Percentiles rank a stretch among this genome's conserved stretches.
Evolutionary conservation across 2,888 invertebrate genomes (phyloP).

Genomic region (Unio delphinus): DNA sequence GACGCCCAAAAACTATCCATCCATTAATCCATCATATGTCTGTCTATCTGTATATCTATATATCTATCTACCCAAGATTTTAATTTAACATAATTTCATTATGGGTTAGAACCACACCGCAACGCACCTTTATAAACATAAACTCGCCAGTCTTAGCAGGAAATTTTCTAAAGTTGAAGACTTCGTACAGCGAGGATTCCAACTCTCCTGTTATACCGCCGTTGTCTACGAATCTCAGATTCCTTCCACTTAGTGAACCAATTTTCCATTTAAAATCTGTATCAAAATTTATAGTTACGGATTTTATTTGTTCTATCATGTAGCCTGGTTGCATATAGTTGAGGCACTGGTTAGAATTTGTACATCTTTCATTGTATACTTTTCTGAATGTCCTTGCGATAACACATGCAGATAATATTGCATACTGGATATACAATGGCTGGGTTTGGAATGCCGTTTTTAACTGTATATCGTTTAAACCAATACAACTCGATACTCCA

Average conservation of each 20-base stretch:
- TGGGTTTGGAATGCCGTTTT: constrained; percentile 5
- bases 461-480: background rate
- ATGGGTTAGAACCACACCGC: background rate
- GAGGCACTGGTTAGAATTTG: background rate
- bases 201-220: constrained; percentile 2
- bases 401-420: constrained; percentile 22
- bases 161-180: constrained; percentile 10
- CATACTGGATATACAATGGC: constrained; percentile 27
- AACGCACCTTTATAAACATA: constrained; percentile 9
- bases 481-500: no score
- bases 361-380: constrained; percentile 6
- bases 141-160: background rate
- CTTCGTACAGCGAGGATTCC: constrained; percentile 4
- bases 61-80: no score
- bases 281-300: constrained; percentile 11
- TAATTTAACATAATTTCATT: no score
- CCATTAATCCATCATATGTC: no score
- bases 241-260: background rate
- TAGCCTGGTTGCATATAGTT: background rate
- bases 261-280: constrained; percentile 19
- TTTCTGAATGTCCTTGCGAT: constrained; percentile 21
- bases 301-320: constrained; percentile 6
- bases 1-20: no score
- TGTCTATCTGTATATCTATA: no score
- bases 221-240: background rate